These are phyloP conservation scores for Patella vulgata DNA, from an alignment of 1,140 invertebrate species.

Conservation along the genomic window DNA sequence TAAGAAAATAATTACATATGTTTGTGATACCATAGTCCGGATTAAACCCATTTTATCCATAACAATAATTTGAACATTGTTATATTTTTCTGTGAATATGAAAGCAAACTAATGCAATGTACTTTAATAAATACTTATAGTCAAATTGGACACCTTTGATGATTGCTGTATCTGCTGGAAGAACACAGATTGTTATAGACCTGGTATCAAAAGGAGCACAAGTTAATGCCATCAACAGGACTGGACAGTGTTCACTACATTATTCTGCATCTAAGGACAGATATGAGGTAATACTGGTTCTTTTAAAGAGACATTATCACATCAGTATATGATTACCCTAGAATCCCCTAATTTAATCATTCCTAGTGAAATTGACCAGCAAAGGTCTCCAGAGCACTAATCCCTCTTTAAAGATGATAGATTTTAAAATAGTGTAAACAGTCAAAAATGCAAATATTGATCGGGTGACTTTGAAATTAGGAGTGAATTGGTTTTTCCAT, in stretches of 20 bases:
- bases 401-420: too few relatives aligned
- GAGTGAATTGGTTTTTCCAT: too few relatives aligned
- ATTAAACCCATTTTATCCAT: background rate
- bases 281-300: slow-evolving; percentile 45
- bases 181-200: slow-evolving; percentile 74
- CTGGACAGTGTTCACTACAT: slow-evolving; percentile 64
- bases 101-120: too few relatives aligned
- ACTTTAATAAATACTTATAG: slow-evolving; percentile 58
- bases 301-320: background rate
- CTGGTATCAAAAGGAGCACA: slow-evolving; percentile 77
- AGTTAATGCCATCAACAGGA: slow-evolving; percentile 77
- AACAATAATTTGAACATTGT: too few relatives aligned
- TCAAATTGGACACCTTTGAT: slow-evolving; percentile 83
- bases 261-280: slow-evolving; percentile 63
- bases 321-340: too few relatives aligned
- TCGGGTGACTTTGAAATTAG: too few relatives aligned
- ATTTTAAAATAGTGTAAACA: too few relatives aligned
- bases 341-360: too few relatives aligned
- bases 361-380: too few relatives aligned
- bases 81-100: too few relatives aligned
- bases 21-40: background rate
- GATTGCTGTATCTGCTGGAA: slow-evolving; percentile 82
- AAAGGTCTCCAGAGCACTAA: too few relatives aligned
- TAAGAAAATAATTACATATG: background rate
- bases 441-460: too few relatives aligned